A percentile compares a stretch with the other conserved stretches of the same genome.
Conservation (phyloP, 2,888 invertebrate species). For the Caradrina clavipalpis region DNA sequence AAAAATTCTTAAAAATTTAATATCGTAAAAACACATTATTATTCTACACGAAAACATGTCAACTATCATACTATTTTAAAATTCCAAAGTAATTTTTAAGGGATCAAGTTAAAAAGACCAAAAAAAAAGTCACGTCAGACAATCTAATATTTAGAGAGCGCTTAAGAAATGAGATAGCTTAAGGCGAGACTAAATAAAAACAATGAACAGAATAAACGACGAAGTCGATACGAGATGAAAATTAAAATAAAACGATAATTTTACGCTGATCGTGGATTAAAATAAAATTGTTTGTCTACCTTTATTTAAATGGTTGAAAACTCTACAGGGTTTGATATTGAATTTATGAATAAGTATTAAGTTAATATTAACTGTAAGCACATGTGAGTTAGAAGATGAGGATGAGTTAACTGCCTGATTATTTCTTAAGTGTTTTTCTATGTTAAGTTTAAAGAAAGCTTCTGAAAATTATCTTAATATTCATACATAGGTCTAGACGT, state of each 20-base stretch:
- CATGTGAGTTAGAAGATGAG: too few relatives aligned
- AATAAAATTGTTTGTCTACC: background rate
- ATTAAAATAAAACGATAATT: slow-evolving; percentile 33
- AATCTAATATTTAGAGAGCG: slow-evolving; percentile 46
- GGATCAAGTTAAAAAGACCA: slow-evolving; percentile 32
- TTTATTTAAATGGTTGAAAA: too few relatives aligned
- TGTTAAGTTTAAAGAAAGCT: background rate
- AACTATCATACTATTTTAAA: slow-evolving; percentile 27
- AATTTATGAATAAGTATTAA: too few relatives aligned
- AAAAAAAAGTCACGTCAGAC: slow-evolving; percentile 36
- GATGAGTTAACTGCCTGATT: background rate
- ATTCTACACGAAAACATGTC: slow-evolving; percentile 17
- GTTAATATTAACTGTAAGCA: too few relatives aligned
- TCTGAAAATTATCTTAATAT: background rate
- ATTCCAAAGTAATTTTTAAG: slow-evolving; percentile 28
- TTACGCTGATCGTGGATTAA: slow-evolving; percentile 9
- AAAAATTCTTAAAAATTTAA: background rate
- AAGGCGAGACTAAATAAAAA: slow-evolving; percentile 36
- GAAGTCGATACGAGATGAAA: slow-evolving; percentile 16
- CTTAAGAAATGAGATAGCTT: slow-evolving; percentile 51
- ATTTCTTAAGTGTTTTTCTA: background rate
- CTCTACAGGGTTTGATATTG: too few relatives aligned
- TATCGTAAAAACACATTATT: slow-evolving; percentile 20
- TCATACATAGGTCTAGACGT: background rate
- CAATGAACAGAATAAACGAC: slow-evolving; percentile 29